phyloP scores from a whole-genome alignment of 2,888 invertebrate genomes.

The Lissonota sp. region DNA sequence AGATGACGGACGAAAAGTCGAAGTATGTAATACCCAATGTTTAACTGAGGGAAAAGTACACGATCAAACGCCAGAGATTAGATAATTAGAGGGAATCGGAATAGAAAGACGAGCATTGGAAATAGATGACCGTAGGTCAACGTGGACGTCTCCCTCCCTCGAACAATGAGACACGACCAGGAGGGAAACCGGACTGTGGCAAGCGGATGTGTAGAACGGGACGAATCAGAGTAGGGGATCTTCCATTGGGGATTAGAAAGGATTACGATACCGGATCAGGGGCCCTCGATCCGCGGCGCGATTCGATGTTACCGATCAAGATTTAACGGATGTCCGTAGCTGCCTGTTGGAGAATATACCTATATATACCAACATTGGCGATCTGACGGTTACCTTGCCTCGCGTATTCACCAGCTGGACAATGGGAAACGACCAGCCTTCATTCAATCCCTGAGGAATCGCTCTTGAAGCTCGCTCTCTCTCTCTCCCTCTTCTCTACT shows the following conservation, averaged over 20 bases:
- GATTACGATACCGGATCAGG: conserved; percentile 76
- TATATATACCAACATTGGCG: conserved; percentile 20
- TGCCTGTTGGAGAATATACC: conserved; percentile 5
- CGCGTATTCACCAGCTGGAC: conserved; percentile 37
- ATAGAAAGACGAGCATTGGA: conserved; percentile 72
- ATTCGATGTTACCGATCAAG: conserved; percentile 72
- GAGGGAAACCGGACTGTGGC: conserved; percentile 35
- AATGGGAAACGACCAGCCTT: conserved; percentile 13
- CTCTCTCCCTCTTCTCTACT: conserved; percentile 19
- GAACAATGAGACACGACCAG: conserved; percentile 22
- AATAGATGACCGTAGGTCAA: conserved; percentile 74
- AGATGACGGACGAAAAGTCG: too few relatives aligned
- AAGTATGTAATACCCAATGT: too few relatives aligned
- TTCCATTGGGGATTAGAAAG: conserved; percentile 74
- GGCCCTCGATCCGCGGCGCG: conserved; percentile 73
- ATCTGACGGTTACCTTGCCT: conserved; percentile 21
- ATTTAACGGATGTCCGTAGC: conserved; percentile 69
- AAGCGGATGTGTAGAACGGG: conserved; percentile 1
- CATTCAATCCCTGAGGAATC: conserved; percentile 23
- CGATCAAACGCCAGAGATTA: conserved; percentile 59
- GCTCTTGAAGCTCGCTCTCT: conserved; percentile 10
- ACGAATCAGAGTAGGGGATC: conserved; percentile 59
- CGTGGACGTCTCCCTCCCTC: conserved; percentile 64
- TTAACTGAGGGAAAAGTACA: too few relatives aligned
- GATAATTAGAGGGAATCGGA: conserved; percentile 62